A percentile compares a stretch with the other conserved stretches of the same genome.
These are phyloP conservation scores for Ochotona curzoniae DNA, from an alignment of 2,113 vertebrate species.

Conservation along the genomic window DNA sequence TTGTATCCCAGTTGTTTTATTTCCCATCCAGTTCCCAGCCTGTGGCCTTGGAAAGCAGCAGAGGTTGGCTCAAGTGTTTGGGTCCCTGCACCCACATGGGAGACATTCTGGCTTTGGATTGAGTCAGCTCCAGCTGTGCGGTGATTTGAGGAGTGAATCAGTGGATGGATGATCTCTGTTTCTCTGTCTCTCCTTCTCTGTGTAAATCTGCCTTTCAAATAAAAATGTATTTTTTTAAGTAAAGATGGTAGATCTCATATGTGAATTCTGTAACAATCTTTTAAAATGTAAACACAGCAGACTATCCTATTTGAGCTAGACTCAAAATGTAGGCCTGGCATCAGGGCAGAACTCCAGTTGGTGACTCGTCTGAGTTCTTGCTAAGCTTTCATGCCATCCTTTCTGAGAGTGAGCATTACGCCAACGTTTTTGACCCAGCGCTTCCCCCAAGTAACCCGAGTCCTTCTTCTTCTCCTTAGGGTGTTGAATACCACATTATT, in stretches of 20 bases:
- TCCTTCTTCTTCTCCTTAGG: slow-evolving; percentile 85
- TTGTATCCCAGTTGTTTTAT: no score
- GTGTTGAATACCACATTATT: slow-evolving; percentile 96
- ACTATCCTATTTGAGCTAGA: neutral
- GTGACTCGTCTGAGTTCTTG: neutral
- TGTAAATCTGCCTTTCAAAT: no score
- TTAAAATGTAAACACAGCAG: neutral
- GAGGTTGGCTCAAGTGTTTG: no score
- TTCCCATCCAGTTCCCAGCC: no score
- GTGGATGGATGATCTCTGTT: no score
- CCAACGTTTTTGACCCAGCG: neutral
- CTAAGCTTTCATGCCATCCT: neutral
- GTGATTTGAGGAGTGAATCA: no score
- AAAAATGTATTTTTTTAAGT: neutral
- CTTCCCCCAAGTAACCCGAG: neutral
- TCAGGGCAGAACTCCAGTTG: rapidly evolving
- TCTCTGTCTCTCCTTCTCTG: no score
- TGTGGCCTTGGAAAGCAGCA: no score
- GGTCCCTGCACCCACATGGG: no score
- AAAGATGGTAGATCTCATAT: neutral
- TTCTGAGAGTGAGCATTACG: no score
- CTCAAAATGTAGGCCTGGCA: neutral
- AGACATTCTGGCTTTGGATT: no score
- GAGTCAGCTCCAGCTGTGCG: no score
- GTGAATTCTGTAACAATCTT: neutral